These are phyloP conservation scores for Oryctolagus cuniculus DNA, from an alignment of 2,113 vertebrate species.

Conservation along the genomic window mOryCun1.1 NC_091451.1:21979501-21980000, in stretches of 20 bases:
- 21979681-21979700: background rate
- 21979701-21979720: constrained; percentile 14
- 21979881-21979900: no score
- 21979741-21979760: background rate
- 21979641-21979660: constrained; percentile 45
- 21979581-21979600: background rate
- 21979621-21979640: background rate
- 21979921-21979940: no score
- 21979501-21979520: background rate
- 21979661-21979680: constrained; percentile 12
- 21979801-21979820: constrained; percentile 12
- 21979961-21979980: no score
- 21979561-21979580: constrained; percentile 2
- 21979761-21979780: background rate
- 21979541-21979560: constrained; percentile 8
- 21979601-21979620: constrained; percentile 21
- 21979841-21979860: no score
- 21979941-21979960: no score
- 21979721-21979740: background rate
- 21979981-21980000: no score
- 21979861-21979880: no score
- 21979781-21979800: background rate
- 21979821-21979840: background rate
- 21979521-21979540: background rate
- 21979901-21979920: no score